Percentiles rank a stretch among this genome's conserved stretches.
These are phyloP conservation scores for Dasypus novemcinctus DNA, from an alignment of 2,113 vertebrate species.

Conservation along the genomic window DNA sequence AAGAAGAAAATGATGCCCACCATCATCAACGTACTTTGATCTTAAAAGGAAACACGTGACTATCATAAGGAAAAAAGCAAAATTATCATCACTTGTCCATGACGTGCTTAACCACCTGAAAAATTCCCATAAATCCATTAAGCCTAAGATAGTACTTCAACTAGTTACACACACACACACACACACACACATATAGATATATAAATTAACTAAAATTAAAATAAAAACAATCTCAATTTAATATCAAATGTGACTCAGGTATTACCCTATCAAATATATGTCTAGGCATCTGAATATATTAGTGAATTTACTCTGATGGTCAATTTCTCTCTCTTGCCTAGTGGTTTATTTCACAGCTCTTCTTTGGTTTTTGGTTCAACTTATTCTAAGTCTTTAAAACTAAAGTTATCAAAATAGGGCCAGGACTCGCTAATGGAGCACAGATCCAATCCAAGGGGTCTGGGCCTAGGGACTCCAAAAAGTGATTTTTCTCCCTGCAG, in stretches of 20 bases:
- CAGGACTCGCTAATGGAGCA: too few species aligned
- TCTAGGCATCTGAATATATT: background rate
- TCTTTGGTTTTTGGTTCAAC: too few species aligned
- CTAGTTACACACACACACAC: background rate
- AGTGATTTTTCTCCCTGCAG: too few species aligned
- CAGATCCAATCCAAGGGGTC: too few species aligned
- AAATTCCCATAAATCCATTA: background rate
- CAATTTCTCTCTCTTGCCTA: too few species aligned
- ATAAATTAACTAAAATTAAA: background rate
- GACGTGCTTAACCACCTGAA: background rate
- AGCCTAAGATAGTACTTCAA: background rate
- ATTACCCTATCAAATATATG: background rate
- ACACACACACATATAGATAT: background rate
- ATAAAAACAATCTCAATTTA: background rate
- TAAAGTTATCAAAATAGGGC: too few species aligned
- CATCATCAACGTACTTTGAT: background rate
- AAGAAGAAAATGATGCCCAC: background rate
- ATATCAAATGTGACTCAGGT: background rate
- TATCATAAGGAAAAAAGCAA: background rate
- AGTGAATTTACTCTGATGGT: too few species aligned
- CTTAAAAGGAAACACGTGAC: background rate
- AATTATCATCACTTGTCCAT: background rate
- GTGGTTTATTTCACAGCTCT: too few species aligned
- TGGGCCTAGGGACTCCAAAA: too few species aligned
- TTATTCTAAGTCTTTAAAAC: too few species aligned